phyloP scores from a whole-genome alignment of 2,113 vertebrate species.

The Globicephala melas region DNA sequence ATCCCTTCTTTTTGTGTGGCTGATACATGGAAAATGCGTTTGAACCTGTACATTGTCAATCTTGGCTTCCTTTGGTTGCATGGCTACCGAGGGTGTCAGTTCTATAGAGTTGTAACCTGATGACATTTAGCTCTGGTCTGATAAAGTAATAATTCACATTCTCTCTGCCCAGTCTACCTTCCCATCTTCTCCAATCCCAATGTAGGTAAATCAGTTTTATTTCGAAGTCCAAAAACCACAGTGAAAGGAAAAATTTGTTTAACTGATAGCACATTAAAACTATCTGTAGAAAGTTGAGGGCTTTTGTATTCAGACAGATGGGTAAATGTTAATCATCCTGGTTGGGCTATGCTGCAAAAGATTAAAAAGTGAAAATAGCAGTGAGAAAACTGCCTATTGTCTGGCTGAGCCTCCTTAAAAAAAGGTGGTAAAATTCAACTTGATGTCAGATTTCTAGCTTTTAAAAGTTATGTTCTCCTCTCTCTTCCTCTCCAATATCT shows the following conservation, averaged over 20 bases:
- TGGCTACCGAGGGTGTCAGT: not conserved
- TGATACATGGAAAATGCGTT: conserved; percentile 54
- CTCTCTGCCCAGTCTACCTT: not conserved
- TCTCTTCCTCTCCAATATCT: not conserved
- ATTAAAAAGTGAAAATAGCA: not conserved
- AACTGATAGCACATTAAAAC: conserved; percentile 20
- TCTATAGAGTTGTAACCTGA: not conserved
- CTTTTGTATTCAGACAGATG: not conserved
- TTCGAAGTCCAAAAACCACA: not conserved
- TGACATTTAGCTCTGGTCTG: conserved; percentile 30
- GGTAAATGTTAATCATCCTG: conserved; percentile 5
- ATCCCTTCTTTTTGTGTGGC: not conserved
- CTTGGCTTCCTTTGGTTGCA: not conserved
- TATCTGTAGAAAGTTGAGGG: not conserved
- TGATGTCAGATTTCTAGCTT: not conserved
- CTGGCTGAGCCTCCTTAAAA: not conserved
- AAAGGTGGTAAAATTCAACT: not conserved
- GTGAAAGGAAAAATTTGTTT: conserved; percentile 32
- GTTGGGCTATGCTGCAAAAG: not conserved
- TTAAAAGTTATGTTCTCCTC: not conserved
- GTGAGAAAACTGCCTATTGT: fast-evolving
- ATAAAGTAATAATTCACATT: conserved; percentile 32
- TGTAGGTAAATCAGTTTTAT: conserved; percentile 41
- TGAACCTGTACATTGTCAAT: not conserved
- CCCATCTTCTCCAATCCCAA: not conserved